Evolutionary conservation across 64 coral and sea anemone species (phyloP), one percentile per base, ranked within the genome.

Genomic region (Catalaphyllia jardinei): DNA sequence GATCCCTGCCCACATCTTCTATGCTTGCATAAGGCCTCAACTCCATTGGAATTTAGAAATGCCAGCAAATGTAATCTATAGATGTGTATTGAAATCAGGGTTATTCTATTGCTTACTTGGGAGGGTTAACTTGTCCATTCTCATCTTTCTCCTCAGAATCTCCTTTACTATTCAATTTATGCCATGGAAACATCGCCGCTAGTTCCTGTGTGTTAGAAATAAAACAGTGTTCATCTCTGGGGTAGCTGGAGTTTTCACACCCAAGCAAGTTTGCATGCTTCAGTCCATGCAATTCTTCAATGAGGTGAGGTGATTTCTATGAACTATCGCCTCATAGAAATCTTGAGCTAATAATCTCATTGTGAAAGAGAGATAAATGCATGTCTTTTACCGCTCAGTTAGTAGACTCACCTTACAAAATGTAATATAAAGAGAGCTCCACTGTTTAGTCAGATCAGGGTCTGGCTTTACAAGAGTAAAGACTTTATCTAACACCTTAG

Each of bases 111-210:
- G 31, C 80, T 88, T 73, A 95, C 91, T 96, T 96, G 17, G 74
- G 81, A 30, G 63, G 82, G 87, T n/a, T 11, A 10, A 61, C 35
- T 55, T 67, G 14, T 59, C 9, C 19, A 8, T 80, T 78, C 46
- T 90, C 55, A 24, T 78, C 72, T 38, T 74, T 75, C 0, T 75
- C 31, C 22, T 88, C 31, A 20, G 75, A 77, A 52, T 88, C 72
- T 29, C 52, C 12, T 12, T 29, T 65, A 30, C 52, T 29, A 28
- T 86, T 83, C 22, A 98, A 63, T 65, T 93, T 92, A 77, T 95
- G 90, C 96, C 96, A 98, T n/a, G 96, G 96, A 80, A 98, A 98
- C 86, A 98, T 98, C 5, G 90, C 50, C 28, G 72, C 72, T 18
- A 95, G 72, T 87, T 98, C 96, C 96, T 98, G 75, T 15, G 62